Conservation (phyloP, 2,113 vertebrate species). For the Gobius niger region DNA sequence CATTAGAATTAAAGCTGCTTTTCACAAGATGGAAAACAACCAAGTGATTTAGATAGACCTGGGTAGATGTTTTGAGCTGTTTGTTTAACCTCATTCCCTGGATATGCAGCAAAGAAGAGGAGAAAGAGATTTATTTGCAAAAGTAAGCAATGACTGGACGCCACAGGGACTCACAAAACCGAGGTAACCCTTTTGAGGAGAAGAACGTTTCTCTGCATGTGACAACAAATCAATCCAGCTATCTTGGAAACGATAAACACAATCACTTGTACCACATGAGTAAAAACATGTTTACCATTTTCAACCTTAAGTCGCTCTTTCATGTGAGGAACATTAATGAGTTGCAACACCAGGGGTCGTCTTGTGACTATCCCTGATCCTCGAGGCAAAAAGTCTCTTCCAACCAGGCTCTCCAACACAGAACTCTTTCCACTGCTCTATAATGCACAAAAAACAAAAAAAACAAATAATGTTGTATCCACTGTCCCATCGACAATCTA, state of each 20-base stretch:
- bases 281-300: conserved; percentile 59
- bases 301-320: conserved; percentile 67
- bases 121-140: conserved; percentile 53
- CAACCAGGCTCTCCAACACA: conserved; percentile 80
- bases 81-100: conserved; percentile 74
- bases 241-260: too few species aligned
- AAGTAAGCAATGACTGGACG: conserved; percentile 9
- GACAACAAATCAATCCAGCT: neutral
- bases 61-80: conserved; percentile 70
- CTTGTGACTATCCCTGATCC: conserved; percentile 81
- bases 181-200: neutral
- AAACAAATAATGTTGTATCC: conserved; percentile 15
- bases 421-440: conserved; percentile 84
- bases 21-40: too few species aligned
- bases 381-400: conserved; percentile 80
- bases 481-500: neutral
- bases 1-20: too few species aligned
- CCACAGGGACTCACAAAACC: conserved; percentile 12
- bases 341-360: conserved; percentile 80
- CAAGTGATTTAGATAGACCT: conserved; percentile 72
- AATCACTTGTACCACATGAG: neutral
- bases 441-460: conserved; percentile 28
- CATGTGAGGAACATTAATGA: conserved; percentile 72
- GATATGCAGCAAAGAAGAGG: conserved; percentile 40
- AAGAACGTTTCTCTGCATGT: neutral